Conservation (phyloP, 37 sponge, comb jelly and placozoan species). For the Chondrilla cf. caribensis region DNA sequence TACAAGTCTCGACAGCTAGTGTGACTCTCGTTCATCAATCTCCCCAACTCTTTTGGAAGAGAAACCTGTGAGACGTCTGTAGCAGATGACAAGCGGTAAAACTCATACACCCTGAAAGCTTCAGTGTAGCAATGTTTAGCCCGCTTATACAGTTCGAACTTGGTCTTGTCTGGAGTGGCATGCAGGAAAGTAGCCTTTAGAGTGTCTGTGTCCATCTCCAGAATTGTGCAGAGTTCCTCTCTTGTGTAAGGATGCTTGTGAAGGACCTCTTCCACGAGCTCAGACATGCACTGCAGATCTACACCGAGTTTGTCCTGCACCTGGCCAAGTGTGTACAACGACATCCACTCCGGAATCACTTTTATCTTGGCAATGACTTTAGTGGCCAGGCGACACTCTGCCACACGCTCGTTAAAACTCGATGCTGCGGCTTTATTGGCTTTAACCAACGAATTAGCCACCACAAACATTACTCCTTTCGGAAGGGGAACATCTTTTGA, state of each 20-base stretch:
- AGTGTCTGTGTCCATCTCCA: constrained; percentile 54
- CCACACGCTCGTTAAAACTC: constrained; percentile 85
- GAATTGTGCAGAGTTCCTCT: constrained; percentile 66
- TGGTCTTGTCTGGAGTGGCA: constrained; percentile 29
- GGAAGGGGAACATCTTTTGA: constrained; percentile 64
- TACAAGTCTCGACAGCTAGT: constrained; percentile 79
- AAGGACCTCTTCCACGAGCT: constrained; percentile 58
- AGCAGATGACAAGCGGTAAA: constrained; percentile 53
- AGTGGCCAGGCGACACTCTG: constrained; percentile 88
- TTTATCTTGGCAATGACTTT: constrained; percentile 66
- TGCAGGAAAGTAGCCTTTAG: constrained; percentile 29
- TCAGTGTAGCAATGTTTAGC: constrained; percentile 87
- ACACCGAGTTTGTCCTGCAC: constrained; percentile 46
- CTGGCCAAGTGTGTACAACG: constrained; percentile 43
- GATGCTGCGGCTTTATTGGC: constrained; percentile 73
- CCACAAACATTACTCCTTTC: constrained; percentile 65
- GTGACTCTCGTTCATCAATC: constrained; percentile 92
- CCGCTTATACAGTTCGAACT: constrained; percentile 77
- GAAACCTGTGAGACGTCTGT: background rate
- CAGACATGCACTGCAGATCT: constrained; percentile 50
- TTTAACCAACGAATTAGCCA: constrained; percentile 73
- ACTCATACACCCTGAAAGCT: constrained; percentile 71
- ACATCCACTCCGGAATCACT: constrained; percentile 61
- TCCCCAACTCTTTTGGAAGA: constrained; percentile 53
- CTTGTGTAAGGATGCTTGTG: constrained; percentile 75